Conservation (phyloP, 2,113 vertebrate species). For the Strix uralensis region DNA sequence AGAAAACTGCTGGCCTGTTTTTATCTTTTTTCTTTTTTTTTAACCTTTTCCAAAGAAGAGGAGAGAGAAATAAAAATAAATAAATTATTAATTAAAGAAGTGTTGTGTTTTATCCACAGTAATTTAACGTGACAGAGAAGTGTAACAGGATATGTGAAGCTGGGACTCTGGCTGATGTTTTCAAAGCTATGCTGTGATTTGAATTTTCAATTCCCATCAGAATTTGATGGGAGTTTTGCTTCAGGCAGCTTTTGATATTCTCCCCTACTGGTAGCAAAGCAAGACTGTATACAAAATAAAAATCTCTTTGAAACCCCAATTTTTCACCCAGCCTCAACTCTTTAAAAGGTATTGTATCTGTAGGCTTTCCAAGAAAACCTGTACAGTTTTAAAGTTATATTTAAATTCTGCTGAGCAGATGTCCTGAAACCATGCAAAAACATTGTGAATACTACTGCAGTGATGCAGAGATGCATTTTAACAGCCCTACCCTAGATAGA, state of each 20-base stretch:
- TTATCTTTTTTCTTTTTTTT: background rate
- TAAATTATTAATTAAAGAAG: background rate
- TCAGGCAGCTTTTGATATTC: background rate
- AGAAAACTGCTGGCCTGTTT: rapidly evolving
- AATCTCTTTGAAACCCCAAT: background rate
- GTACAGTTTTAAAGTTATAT: background rate
- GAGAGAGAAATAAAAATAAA: background rate
- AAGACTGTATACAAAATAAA: background rate
- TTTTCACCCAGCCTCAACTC: background rate
- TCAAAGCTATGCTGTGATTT: background rate
- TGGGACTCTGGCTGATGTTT: background rate
- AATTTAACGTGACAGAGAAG: background rate
- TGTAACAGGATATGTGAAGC: background rate
- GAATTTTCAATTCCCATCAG: background rate
- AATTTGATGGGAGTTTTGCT: background rate
- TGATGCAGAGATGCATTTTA: background rate
- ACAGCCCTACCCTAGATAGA: background rate
- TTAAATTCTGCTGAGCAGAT: background rate
- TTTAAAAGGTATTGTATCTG: background rate
- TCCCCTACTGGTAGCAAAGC: background rate
- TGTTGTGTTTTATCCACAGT: background rate
- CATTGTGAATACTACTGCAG: background rate
- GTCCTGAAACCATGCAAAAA: background rate
- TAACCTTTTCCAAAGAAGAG: background rate
- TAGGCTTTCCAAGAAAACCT: background rate